phyloP scores from a whole-genome alignment of 1,140 invertebrate genomes.

The Heliconius nattereri region DNA sequence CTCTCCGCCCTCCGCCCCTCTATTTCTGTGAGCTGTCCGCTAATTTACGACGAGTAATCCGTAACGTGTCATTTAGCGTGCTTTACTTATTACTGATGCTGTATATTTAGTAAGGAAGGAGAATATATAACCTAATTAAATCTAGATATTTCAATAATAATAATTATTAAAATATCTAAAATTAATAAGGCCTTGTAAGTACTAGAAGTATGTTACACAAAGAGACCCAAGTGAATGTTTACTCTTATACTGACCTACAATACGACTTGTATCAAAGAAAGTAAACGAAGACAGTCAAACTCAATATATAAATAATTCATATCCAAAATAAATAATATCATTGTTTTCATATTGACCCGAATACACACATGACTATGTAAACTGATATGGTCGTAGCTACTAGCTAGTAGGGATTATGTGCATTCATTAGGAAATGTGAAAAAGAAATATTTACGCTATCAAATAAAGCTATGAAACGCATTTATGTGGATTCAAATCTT shows the following conservation, averaged over 20 bases:
- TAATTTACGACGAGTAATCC: slow-evolving; percentile 42
- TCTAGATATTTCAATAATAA: neutral
- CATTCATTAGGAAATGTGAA: slow-evolving; percentile 24
- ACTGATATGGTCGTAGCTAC: slow-evolving; percentile 13
- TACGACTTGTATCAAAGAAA: slow-evolving; percentile 69
- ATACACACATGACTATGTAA: slow-evolving; percentile 47
- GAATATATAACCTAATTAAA: neutral
- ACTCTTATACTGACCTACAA: slow-evolving; percentile 67
- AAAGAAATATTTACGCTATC: neutral
- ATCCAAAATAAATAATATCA: slow-evolving; percentile 63
- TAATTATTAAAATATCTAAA: neutral
- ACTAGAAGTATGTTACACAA: neutral
- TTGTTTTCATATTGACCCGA: slow-evolving; percentile 73
- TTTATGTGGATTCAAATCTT: too few relatives aligned
- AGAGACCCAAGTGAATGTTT: slow-evolving; percentile 47
- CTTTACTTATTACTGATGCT: neutral
- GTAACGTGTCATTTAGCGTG: slow-evolving; percentile 15
- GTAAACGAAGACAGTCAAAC: slow-evolving; percentile 57
- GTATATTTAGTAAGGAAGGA: neutral
- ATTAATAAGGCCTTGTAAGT: neutral
- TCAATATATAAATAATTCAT: slow-evolving; percentile 69
- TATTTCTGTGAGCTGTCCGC: slow-evolving; percentile 50
- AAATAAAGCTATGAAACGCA: neutral
- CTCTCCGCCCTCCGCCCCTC: slow-evolving; percentile 50
- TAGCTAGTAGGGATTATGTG: neutral